Evolutionary conservation across 2,888 invertebrate species (phyloP).

Genomic region (Osmoderma eremita): DNA sequence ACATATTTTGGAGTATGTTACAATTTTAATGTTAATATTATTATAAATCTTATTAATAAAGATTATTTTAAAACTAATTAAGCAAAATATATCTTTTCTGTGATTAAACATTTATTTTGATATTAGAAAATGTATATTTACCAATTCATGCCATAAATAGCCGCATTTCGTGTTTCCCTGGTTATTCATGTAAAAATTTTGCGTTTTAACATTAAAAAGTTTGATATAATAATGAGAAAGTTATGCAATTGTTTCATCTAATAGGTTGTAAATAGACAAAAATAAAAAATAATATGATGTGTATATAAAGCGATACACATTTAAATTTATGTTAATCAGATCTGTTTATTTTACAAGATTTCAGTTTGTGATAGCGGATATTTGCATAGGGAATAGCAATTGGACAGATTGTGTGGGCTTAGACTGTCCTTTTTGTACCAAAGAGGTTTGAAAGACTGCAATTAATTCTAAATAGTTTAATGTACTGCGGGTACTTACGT

Average conservation of each 20-base stretch:
- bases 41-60: too few relatives aligned
- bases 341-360: slow-evolving; percentile 28
- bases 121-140: too few relatives aligned
- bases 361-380: slow-evolving; percentile 9
- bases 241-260: slow-evolving; percentile 14
- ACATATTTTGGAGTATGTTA: too few relatives aligned
- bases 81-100: too few relatives aligned
- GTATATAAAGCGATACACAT: slow-evolving; percentile 28
- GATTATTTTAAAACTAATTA: too few relatives aligned
- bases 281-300: slow-evolving; percentile 13
- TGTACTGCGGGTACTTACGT: neutral
- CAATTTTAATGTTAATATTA: too few relatives aligned
- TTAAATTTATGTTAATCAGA: slow-evolving; percentile 27
- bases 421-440: neutral
- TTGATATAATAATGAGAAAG: slow-evolving; percentile 15
- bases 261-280: slow-evolving; percentile 7
- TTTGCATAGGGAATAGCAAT: slow-evolving; percentile 27
- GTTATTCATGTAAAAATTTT: too few relatives aligned
- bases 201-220: too few relatives aligned
- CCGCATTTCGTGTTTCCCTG: too few relatives aligned
- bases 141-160: too few relatives aligned
- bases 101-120: too few relatives aligned
- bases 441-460: slow-evolving; percentile 4
- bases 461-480: slow-evolving; percentile 1
- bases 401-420: slow-evolving; percentile 22